Evolutionary conservation across 1,140 invertebrate species (phyloP), one percentile per base, ranked within the genome.

Genomic region (Harlomillsia oculata): DNA sequence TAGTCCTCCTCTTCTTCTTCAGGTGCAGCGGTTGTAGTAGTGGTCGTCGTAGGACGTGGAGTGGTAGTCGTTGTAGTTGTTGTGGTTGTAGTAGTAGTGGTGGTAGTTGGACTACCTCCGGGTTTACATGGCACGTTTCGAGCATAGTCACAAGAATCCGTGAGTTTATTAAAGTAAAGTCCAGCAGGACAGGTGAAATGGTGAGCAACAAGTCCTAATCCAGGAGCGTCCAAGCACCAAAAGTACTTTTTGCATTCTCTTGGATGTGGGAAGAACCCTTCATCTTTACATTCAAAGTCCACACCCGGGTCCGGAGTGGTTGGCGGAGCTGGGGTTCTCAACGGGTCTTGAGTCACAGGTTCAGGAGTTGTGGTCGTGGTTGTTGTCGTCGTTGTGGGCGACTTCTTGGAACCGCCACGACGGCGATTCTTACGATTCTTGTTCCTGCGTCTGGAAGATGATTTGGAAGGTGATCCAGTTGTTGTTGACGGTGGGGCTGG

Each of bases 231-330:
- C 39, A 94, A 72, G 70, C 90, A 95, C 89, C 89, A 93, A 71
- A 89, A 94, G 66, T 95, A 95, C 68, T 93, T 93, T 69, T 90
- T 89, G 71, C 90, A 95, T 68, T 93, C 89, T 29, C 84, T 78
- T 1, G 89, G 89, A 73, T 95, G 89, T n/a, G 84, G 82, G 72
- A 83, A 94, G 72, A 95, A 95, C 36, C 90, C 90, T 77, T 94
- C 90, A 58, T 93, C 89, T 67, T 85, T 85, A 67, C 90, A 95
- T 66, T 89, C 87, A 69, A 94, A 95, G 66, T 88, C 87, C 80
- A 59, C 60, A 25, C 85, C 87, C 1, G 87, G 84, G 73, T 92
- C 89, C 0, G 89, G 89, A 36, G 89, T 93, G 1, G 88, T 87
- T 3, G 89, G 89, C 49, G 89, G 87, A 65, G 83, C 81, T 1